These are phyloP conservation scores for Rugalucina vietnamica DNA, from an alignment of 2,888 invertebrate species.

Conservation along the genomic window DNA sequence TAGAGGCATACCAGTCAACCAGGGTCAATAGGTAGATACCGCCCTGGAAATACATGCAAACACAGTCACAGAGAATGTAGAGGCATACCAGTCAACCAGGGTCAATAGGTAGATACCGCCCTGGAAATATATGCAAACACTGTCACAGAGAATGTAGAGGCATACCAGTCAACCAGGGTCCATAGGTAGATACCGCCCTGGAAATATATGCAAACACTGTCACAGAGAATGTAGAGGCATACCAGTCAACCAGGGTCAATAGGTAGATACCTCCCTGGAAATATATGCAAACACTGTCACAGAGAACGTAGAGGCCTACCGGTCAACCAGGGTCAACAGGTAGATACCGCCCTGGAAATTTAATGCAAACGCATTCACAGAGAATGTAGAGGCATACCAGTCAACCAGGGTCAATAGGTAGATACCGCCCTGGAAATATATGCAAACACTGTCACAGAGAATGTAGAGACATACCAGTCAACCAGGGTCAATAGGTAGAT, in stretches of 20 bases:
- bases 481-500: constrained; percentile 55
- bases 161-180: constrained; percentile 60
- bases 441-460: constrained; percentile 59
- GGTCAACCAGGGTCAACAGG: constrained; percentile 54
- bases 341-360: constrained; percentile 58
- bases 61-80: constrained; percentile 59
- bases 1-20: constrained; percentile 58
- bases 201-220: constrained; percentile 52
- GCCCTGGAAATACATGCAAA: constrained; percentile 58
- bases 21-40: constrained; percentile 56
- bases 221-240: constrained; percentile 58
- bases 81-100: constrained; percentile 58
- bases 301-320: constrained; percentile 61
- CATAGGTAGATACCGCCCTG: constrained; percentile 59
- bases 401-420: constrained; percentile 58
- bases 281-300: constrained; percentile 54
- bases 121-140: constrained; percentile 56
- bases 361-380: constrained; percentile 55
- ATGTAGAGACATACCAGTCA: constrained; percentile 59
- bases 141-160: constrained; percentile 59
- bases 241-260: constrained; percentile 60
- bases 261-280: constrained; percentile 60
- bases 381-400: constrained; percentile 60
- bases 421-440: constrained; percentile 56
- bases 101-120: constrained; percentile 58